Conservation (phyloP, 2,113 vertebrate species). For the Ochotona curzoniae region DNA sequence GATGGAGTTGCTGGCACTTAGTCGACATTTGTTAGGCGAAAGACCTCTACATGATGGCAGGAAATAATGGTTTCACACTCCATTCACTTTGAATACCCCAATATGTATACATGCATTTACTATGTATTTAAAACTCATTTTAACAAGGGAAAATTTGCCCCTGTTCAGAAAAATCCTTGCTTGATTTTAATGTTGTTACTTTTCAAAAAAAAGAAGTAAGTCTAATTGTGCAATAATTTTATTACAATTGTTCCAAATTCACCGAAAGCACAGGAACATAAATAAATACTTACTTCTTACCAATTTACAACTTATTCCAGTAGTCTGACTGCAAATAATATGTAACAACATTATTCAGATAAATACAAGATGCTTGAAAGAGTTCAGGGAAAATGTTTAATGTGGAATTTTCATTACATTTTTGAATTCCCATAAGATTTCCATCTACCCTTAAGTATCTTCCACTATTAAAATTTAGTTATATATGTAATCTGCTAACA, state of each 20-base stretch:
- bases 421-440: neutral
- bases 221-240: neutral
- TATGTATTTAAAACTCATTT: neutral
- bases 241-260: neutral
- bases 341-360: neutral
- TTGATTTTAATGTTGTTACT: neutral
- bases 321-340: neutral
- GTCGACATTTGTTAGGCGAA: neutral
- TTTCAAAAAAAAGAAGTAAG: slow-evolving; percentile 12
- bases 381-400: too few species aligned
- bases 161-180: neutral
- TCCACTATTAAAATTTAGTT: neutral
- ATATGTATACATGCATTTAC: neutral
- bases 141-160: neutral
- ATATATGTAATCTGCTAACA: neutral
- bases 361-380: neutral
- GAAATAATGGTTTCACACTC: neutral
- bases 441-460: neutral
- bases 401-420: too few species aligned
- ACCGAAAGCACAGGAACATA: neutral
- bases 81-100: neutral
- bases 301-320: neutral
- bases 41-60: neutral
- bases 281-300: neutral
- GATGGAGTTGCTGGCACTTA: neutral